These are phyloP conservation scores for Cotesia typhae DNA, from an alignment of 1,140 invertebrate genomes.

Conservation along the genomic window DNA sequence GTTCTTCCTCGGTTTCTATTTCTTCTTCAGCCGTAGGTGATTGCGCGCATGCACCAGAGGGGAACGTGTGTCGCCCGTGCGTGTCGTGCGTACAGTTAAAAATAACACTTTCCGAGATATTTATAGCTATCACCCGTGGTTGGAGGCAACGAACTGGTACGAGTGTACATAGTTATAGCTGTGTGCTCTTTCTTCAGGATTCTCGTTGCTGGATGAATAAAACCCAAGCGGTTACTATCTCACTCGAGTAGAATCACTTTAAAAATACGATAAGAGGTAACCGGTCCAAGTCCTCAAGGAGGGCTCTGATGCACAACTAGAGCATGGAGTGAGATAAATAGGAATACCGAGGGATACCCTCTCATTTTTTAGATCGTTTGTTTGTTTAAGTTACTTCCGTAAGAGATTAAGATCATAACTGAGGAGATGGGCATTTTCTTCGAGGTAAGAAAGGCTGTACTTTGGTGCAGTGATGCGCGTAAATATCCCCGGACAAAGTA, in stretches of 20 bases:
- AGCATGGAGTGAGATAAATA: constrained; percentile 12
- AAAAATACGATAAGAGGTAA: constrained; percentile 11
- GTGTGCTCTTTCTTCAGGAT: background rate
- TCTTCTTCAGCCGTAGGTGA: background rate
- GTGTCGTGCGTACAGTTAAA: constrained; percentile 53
- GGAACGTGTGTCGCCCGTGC: constrained; percentile 32
- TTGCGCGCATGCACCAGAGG: constrained; percentile 4
- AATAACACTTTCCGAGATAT: constrained; percentile 59
- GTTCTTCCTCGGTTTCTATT: background rate
- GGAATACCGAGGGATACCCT: background rate
- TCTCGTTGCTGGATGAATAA: too few relatives aligned
- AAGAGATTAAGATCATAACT: constrained; percentile 14
- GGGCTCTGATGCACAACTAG: constrained; percentile 8
- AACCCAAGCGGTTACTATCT: too few relatives aligned
- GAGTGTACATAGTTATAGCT: background rate
- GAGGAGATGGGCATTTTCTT: background rate
- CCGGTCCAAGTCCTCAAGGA: too few relatives aligned
- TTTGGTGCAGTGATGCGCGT: too few relatives aligned
- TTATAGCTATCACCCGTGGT: constrained; percentile 52
- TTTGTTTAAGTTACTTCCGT: constrained; percentile 26
- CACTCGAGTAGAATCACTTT: too few relatives aligned
- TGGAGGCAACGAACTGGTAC: constrained; percentile 36
- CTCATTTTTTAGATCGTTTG: constrained; percentile 5
- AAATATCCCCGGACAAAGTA: too few relatives aligned
- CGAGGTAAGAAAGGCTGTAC: background rate